Evolutionary conservation across 2,888 invertebrate genomes (phyloP).

Genomic region (Lasioglossum malachurum): DNA sequence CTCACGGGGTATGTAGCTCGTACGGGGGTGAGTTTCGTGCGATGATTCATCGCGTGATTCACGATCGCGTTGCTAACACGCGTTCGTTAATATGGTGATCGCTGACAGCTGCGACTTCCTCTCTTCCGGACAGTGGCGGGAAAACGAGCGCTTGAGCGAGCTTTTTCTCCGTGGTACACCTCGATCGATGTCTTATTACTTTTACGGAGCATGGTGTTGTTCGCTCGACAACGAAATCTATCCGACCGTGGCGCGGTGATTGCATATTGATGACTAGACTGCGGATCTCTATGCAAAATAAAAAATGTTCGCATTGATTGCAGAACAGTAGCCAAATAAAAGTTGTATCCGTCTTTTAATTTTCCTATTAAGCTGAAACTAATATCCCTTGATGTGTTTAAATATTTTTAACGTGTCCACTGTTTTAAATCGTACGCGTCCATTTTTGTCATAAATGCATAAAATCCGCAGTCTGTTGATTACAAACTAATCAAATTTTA

Average conservation of each 20-base stretch:
- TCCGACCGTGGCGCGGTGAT: background rate
- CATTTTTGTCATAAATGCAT: too few species aligned
- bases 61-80: slow-evolving; percentile 19
- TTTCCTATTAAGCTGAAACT: too few species aligned
- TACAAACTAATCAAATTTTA: too few species aligned
- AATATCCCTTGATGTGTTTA: too few species aligned
- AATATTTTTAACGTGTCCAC: too few species aligned
- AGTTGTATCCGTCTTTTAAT: too few species aligned
- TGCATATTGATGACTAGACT: too few species aligned
- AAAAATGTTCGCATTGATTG: too few species aligned
- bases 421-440: too few species aligned
- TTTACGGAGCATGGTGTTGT: background rate
- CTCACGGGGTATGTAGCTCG: slow-evolving; percentile 81
- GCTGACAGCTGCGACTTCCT: slow-evolving; percentile 30
- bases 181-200: background rate
- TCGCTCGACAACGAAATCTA: background rate
- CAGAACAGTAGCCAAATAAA: too few species aligned
- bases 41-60: slow-evolving; percentile 52
- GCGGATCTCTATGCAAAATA: too few species aligned
- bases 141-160: background rate
- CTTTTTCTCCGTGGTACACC: background rate
- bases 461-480: too few species aligned
- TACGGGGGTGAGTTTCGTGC: slow-evolving; percentile 51
- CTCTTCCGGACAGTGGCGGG: background rate
- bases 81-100: slow-evolving; percentile 40